These are phyloP conservation scores for Zaprionus capensis DNA, from an alignment of 1,140 invertebrate species.

Conservation along the genomic window DNA sequence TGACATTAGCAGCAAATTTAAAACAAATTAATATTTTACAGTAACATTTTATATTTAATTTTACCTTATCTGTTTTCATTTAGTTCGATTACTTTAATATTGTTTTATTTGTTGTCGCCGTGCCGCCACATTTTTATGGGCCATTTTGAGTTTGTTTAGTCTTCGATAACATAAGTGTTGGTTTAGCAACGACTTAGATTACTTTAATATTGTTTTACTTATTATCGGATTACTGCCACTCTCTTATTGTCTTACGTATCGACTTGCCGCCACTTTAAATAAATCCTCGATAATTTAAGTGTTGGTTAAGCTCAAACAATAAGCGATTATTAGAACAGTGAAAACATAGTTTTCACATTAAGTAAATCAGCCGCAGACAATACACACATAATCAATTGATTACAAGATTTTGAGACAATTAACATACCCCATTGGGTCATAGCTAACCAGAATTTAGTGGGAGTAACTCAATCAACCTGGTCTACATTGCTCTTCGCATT, in stretches of 20 bases:
- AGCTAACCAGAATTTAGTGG: neutral
- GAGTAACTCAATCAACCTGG: conserved; percentile 6
- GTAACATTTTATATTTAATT: neutral
- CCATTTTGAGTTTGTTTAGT: too few relatives aligned
- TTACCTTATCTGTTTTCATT: neutral
- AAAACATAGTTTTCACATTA: neutral
- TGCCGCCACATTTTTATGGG: too few relatives aligned
- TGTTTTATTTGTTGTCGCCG: neutral
- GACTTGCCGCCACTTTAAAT: neutral
- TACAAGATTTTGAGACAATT: neutral
- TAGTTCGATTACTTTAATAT: too few relatives aligned
- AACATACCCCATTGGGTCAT: neutral
- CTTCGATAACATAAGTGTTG: too few relatives aligned
- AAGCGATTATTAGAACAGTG: neutral
- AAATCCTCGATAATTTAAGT: neutral
- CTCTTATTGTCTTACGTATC: neutral
- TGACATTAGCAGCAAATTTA: too few relatives aligned
- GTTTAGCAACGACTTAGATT: too few relatives aligned
- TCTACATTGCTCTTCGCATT: neutral
- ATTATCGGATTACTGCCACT: neutral
- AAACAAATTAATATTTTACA: neutral
- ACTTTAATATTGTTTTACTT: neutral
- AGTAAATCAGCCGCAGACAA: neutral
- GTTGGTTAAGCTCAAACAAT: neutral
- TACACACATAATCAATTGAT: neutral